Evolutionary conservation across 1,140 invertebrate genomes (phyloP).

Genomic region (Musca domestica): DNA sequence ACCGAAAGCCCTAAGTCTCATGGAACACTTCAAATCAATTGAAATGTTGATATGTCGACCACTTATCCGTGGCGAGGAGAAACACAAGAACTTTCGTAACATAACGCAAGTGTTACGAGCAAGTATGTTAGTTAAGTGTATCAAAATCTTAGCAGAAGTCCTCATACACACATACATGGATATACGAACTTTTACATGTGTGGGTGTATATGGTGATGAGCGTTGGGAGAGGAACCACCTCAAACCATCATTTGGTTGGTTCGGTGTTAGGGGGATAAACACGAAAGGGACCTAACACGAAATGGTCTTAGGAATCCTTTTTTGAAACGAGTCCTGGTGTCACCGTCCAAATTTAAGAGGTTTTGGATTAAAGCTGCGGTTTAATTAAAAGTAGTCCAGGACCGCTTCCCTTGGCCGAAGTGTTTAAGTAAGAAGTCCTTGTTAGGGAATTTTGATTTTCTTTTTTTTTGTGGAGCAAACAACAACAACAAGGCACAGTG

Average conservation of each 20-base stretch:
- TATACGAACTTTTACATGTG: no score
- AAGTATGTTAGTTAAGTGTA: conserved; percentile 20
- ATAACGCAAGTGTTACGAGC: conserved; percentile 15
- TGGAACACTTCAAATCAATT: conserved; percentile 19
- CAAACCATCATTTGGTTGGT: no score
- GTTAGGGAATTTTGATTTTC: conserved; percentile 9
- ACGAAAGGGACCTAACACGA: not conserved
- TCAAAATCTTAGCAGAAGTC: conserved; percentile 5
- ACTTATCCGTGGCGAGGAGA: not conserved
- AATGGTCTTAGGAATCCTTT: not conserved
- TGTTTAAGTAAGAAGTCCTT: not conserved
- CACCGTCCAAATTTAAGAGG: no score
- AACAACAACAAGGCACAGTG: no score
- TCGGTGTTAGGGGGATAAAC: not conserved
- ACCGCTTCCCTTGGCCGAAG: not conserved
- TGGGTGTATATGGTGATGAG: not conserved
- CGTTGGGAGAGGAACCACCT: no score
- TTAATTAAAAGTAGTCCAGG: no score
- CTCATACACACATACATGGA: not conserved
- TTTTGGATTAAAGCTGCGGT: no score
- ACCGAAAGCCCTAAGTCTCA: not conserved
- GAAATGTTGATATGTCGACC: conserved; percentile 22
- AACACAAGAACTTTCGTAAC: conserved; percentile 4
- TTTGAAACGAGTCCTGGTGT: not conserved
- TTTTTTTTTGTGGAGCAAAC: no score